Evolutionary conservation across 2,113 vertebrate species (phyloP).

Genomic region (Phoxinus phoxinus): DNA sequence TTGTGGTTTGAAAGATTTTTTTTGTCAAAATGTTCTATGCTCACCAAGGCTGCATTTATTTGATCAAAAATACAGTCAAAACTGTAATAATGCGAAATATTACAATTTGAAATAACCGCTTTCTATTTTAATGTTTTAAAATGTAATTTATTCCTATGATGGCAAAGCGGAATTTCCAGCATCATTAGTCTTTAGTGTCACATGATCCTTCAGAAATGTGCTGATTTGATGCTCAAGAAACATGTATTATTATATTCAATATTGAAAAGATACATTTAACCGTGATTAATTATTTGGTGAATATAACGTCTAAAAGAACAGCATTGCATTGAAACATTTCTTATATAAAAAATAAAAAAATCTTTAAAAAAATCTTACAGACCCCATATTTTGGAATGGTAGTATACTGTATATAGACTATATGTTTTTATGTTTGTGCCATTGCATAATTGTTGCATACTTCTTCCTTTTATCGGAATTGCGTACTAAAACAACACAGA

Average conservation of each 20-base stretch:
- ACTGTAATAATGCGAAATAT: neutral
- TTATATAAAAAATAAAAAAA: neutral
- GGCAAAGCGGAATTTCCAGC: neutral
- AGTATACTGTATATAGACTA: neutral
- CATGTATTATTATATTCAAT: neutral
- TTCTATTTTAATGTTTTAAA: neutral
- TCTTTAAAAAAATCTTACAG: neutral
- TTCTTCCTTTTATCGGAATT: neutral
- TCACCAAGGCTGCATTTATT: neutral
- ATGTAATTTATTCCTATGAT: neutral
- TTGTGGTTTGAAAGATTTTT: neutral
- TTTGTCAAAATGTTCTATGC: neutral
- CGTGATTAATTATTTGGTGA: too few species aligned
- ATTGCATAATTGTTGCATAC: too few species aligned
- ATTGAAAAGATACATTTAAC: neutral
- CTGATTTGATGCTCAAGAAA: neutral
- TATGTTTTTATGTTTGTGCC: neutral
- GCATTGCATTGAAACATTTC: neutral
- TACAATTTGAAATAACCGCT: neutral
- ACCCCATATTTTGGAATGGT: neutral
- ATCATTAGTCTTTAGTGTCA: neutral
- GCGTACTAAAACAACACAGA: neutral
- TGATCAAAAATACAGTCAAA: neutral
- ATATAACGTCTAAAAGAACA: too few species aligned
- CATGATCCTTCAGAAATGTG: too few species aligned